These are phyloP conservation scores for Suncus etruscus DNA, from an alignment of 2,113 vertebrate genomes.

Conservation along the genomic window DNA sequence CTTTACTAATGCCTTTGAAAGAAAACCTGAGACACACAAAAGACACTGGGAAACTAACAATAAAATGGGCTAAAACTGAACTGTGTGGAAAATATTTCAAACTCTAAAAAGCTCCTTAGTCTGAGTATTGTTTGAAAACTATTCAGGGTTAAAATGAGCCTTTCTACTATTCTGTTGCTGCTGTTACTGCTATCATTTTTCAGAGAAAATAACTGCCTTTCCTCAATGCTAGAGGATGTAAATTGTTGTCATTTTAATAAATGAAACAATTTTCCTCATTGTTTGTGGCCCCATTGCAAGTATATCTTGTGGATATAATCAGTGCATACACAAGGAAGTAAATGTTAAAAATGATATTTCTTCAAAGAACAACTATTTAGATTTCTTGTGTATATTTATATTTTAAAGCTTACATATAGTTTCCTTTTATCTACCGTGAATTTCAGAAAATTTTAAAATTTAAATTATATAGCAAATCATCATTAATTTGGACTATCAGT, in stretches of 20 bases:
- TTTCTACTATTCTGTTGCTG: not conserved
- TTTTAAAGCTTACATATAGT: not conserved
- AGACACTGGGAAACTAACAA: conserved; percentile 21
- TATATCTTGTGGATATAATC: not conserved
- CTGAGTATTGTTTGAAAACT: not conserved
- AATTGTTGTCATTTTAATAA: conserved; percentile 70
- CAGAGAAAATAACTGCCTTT: conserved; percentile 61
- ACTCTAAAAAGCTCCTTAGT: conserved; percentile 45
- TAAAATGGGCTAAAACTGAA: conserved; percentile 17
- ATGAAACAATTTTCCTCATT: conserved; percentile 47
- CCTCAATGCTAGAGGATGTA: conserved; percentile 57
- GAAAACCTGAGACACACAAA: conserved; percentile 5
- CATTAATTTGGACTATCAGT: conserved; percentile 53
- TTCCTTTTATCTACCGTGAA: conserved; percentile 25
- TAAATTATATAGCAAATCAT: conserved; percentile 16
- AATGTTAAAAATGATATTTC: conserved; percentile 51
- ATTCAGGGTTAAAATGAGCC: conserved; percentile 36
- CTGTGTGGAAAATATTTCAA: conserved; percentile 49
- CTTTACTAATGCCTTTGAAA: conserved; percentile 31
- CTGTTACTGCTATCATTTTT: conserved; percentile 41
- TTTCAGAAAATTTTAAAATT: conserved; percentile 25
- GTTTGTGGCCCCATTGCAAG: not conserved
- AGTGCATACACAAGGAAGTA: conserved; percentile 15
- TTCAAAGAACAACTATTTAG: conserved; percentile 31
- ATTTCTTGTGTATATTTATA: conserved; percentile 27